Conservation (phyloP, 1,140 invertebrate genomes). For the Scaptomyza montana region DNA sequence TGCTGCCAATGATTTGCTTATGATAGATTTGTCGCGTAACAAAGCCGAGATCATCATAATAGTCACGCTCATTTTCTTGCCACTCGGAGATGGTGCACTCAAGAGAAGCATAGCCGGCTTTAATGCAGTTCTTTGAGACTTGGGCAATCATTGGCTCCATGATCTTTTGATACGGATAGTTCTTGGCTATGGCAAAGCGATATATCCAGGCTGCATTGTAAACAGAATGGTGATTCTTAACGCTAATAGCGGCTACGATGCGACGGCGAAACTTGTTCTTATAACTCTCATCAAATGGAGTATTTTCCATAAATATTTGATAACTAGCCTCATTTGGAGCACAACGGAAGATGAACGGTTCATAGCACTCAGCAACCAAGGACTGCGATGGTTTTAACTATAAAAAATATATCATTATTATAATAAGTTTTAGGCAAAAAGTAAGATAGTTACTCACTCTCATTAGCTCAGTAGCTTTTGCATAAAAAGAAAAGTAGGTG, state of each 20-base stretch:
- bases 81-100: conserved; percentile 80
- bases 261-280: conserved; percentile 73
- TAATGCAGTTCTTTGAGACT: conserved; percentile 61
- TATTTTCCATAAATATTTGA: conserved; percentile 70
- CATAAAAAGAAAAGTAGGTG: conserved; percentile 79
- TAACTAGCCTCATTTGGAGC: conserved; percentile 74
- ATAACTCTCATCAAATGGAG: conserved; percentile 59
- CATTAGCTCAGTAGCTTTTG: conserved; percentile 78
- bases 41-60: conserved; percentile 73
- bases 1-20: conserved; percentile 80
- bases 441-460: conserved; percentile 33
- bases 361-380: conserved; percentile 79
- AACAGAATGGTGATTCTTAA: conserved; percentile 72
- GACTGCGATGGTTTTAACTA: conserved; percentile 74
- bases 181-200: conserved; percentile 72
- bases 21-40: conserved; percentile 81
- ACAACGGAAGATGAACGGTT: conserved; percentile 76
- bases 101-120: conserved; percentile 63
- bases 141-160: conserved; percentile 73
- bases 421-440: background rate
- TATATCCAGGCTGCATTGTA: conserved; percentile 82
- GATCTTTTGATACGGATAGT: conserved; percentile 74
- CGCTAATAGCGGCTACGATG: conserved; percentile 70
- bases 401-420: background rate
- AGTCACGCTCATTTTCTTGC: conserved; percentile 77